These are phyloP conservation scores for Heterodera schachtii DNA, from an alignment of 1,140 invertebrate species.

Conservation along the genomic window DNA sequence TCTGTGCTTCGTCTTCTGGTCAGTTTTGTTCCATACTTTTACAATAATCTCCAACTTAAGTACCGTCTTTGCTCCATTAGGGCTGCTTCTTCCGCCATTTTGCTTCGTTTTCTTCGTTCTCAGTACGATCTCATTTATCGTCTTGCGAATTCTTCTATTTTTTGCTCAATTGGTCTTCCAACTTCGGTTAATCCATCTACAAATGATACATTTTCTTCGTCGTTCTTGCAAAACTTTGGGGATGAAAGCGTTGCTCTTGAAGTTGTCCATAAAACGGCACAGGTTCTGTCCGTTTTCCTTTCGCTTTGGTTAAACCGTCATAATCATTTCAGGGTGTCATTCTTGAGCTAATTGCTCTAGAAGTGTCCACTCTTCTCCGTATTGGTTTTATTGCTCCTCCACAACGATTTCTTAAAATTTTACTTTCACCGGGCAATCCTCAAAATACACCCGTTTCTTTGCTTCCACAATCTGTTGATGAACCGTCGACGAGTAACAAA, in stretches of 20 bases:
- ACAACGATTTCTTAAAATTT: slow-evolving; percentile 29
- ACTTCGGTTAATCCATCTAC: background rate
- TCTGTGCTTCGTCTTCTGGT: slow-evolving; percentile 36
- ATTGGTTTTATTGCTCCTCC: slow-evolving; percentile 39
- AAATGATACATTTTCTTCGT: background rate
- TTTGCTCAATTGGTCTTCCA: slow-evolving; percentile 25
- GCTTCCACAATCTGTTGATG: slow-evolving; percentile 7
- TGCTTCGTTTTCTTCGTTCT: slow-evolving; percentile 41
- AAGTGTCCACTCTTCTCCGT: slow-evolving; percentile 38
- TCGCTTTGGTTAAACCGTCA: background rate
- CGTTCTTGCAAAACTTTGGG: background rate
- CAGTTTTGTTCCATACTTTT: background rate
- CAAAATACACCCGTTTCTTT: slow-evolving; percentile 8
- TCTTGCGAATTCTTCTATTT: slow-evolving; percentile 19
- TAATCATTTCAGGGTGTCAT: slow-evolving; percentile 39
- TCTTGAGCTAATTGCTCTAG: slow-evolving; percentile 40
- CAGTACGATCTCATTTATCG: slow-evolving; percentile 45
- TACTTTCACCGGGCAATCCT: slow-evolving; percentile 1
- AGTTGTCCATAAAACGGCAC: slow-evolving; percentile 8
- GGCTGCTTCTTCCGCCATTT: slow-evolving; percentile 26
- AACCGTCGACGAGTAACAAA: background rate
- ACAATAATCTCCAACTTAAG: slow-evolving; percentile 26
- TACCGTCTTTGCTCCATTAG: slow-evolving; percentile 36
- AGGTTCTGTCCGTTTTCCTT: background rate
- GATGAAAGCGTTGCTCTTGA: background rate